Base-by-base conservation (phyloP, 2,113 vertebrate genomes). In the Phrynosoma blainvillii region DNA sequence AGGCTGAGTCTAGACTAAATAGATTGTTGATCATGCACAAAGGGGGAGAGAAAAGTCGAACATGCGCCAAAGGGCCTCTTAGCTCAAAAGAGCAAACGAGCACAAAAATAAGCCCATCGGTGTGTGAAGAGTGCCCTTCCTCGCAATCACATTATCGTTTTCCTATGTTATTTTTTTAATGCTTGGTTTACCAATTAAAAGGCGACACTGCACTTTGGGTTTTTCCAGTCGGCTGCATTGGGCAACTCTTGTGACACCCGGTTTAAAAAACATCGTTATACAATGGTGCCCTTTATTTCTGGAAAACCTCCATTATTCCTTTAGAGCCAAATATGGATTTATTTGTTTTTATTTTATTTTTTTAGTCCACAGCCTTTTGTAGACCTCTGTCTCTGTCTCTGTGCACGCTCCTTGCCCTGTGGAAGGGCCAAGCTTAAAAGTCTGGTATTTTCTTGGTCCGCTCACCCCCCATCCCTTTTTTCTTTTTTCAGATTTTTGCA, bases 291-390 rank as follows among this genome's bases (percentile, higher is more conserved):
- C 88, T 91, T 92, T 91, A 91, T 87, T 93, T 92, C 91, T 89
- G 93, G 94, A 94, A 96, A 95, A 90, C 87, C 84, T 92, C 94
- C 93, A 90, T 95, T 94, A 91, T 95, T 94, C 95, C 93, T 93
- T 95, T 93, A 36, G 7, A 86, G 94, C 92, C 94, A 94, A 90
- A 89, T 87, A 90, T 84, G 91, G 86, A 92, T 86, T n/a, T 47
- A 30, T 82, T 84, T 36, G 2, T 73, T 40, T 95, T 95, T 95
- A 89, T 90, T 94, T 91, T 87, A 13, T 90, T 87, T 32, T 54
- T 87, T 88, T 91, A 5, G 32, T 86, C 84, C 30, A 76, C 85
- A 5, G 2, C 36, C 56, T 75, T 52, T 77, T 18, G 9, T 52
- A 21, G 59, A 32, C 90, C n/a, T 3, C 81, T 0, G 18, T 82